Conservation (phyloP, 2,113 vertebrate genomes). For the Microtus oregoni region DNA sequence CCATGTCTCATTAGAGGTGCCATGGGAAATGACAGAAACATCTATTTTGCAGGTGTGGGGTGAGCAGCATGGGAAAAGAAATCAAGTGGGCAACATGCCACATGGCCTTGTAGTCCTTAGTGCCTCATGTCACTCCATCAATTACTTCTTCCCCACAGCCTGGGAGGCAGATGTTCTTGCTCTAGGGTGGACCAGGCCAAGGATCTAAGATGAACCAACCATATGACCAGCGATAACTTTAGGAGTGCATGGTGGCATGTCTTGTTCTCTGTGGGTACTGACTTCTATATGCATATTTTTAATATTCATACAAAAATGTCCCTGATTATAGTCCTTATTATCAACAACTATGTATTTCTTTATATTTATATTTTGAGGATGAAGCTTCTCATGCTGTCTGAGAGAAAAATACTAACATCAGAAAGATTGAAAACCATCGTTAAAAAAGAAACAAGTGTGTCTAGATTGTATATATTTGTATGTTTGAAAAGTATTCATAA, state of each 20-base stretch:
- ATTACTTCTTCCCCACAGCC: background rate
- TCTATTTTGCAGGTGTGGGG: background rate
- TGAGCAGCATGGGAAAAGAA: background rate
- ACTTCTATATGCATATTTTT: background rate
- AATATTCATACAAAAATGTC: background rate
- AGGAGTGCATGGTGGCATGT: background rate
- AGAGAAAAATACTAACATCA: background rate
- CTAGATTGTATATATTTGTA: background rate
- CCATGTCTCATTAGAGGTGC: background rate
- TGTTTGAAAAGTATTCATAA: background rate
- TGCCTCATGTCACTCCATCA: background rate
- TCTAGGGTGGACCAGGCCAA: background rate
- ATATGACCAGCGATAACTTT: background rate
- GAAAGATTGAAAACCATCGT: background rate
- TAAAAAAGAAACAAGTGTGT: background rate
- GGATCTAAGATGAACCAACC: background rate
- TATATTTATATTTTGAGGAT: slow-evolving; percentile 18
- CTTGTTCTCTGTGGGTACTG: background rate
- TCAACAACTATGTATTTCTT: background rate
- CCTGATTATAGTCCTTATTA: background rate
- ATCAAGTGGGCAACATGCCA: background rate
- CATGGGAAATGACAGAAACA: background rate
- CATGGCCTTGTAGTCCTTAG: background rate
- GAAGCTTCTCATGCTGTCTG: background rate
- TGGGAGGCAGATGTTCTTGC: background rate